Percentiles rank a stretch among this genome's conserved stretches.
These are phyloP conservation scores for Alfaro cultratus DNA, from an alignment of 2,797 vertebrate genomes.

Conservation along the genomic window DNA sequence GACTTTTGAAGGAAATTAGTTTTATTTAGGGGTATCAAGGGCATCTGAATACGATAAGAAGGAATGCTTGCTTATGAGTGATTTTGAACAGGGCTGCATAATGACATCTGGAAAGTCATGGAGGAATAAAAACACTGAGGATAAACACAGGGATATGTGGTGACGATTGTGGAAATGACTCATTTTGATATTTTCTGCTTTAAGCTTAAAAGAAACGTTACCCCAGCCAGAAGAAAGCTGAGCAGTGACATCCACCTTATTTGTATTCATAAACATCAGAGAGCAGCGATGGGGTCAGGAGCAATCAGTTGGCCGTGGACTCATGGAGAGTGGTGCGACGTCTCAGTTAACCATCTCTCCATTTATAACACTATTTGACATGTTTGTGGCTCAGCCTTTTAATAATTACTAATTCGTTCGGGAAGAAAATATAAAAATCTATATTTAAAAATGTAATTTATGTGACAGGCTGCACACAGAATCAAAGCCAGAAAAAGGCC, in stretches of 20 bases:
- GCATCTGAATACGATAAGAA: not conserved
- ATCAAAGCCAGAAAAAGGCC: conserved; percentile 31
- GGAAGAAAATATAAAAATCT: conserved; percentile 34
- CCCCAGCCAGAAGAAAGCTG: conserved; percentile 61
- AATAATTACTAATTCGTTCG: conserved; percentile 65
- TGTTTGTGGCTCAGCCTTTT: conserved; percentile 59
- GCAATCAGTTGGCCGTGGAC: conserved; percentile 66
- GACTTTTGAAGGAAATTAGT: not conserved
- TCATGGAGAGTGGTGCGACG: conserved; percentile 58
- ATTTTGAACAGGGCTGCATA: not conserved
- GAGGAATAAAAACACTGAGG: not conserved
- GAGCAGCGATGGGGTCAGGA: conserved; percentile 71
- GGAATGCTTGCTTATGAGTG: not conserved
- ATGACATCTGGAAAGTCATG: not conserved
- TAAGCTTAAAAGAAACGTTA: conserved; percentile 55
- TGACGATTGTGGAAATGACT: not conserved
- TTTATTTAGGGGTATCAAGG: not conserved
- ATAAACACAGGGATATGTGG: not conserved
- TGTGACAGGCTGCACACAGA: conserved; percentile 23
- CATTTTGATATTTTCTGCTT: conserved; percentile 50
- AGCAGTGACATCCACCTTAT: conserved; percentile 57
- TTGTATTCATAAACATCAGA: conserved; percentile 72
- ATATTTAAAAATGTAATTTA: conserved; percentile 36
- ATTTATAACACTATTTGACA: conserved; percentile 50
- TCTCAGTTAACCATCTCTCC: conserved; percentile 47